These are phyloP conservation scores for Cichladusa arquata DNA, from an alignment of 2,113 vertebrate genomes.

Conservation along the genomic window DNA sequence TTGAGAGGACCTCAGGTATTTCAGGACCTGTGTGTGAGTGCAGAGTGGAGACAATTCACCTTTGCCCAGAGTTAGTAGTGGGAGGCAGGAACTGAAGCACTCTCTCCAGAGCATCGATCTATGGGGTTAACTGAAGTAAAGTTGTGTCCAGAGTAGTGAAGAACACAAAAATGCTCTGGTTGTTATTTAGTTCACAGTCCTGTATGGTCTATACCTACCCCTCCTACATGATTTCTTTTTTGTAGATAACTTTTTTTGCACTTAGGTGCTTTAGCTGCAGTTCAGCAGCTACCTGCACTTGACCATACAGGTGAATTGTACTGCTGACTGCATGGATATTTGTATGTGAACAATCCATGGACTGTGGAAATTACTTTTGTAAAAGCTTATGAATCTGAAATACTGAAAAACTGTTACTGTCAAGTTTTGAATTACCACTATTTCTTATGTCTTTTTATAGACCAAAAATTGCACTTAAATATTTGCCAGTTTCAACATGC, in stretches of 20 bases:
- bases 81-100: neutral
- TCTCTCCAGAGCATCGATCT: accelerated
- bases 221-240: neutral
- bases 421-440: neutral
- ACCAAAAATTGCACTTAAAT: neutral
- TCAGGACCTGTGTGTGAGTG: neutral
- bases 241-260: neutral
- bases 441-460: neutral
- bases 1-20: neutral
- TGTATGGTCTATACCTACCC: neutral
- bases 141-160: neutral
- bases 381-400: neutral
- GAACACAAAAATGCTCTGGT: neutral
- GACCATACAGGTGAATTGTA: neutral
- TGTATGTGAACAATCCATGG: neutral
- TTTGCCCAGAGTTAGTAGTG: neutral
- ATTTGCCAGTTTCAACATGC: neutral
- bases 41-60: neutral
- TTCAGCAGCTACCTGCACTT: neutral
- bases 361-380: neutral
- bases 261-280: accelerated
- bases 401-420: neutral
- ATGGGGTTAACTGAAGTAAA: neutral
- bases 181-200: neutral
- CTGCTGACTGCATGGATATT: neutral